Base-by-base conservation (phyloP, 2,113 vertebrate species). In the Erythrocercus mccallii region DNA sequence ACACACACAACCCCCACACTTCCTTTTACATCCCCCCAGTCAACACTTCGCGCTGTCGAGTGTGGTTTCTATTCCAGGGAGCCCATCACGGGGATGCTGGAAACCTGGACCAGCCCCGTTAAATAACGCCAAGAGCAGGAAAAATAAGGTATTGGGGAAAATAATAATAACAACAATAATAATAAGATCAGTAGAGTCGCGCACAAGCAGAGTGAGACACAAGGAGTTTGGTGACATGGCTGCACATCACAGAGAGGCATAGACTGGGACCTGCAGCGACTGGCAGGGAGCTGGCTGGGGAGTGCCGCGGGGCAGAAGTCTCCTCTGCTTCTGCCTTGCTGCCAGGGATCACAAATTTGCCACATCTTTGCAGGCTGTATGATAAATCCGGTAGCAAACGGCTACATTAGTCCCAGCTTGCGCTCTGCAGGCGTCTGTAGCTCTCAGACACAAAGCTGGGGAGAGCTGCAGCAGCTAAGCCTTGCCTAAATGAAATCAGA, bases 371-470 rank as follows among this genome's bases (percentile, higher is more conserved):
- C 19, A 27, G 94, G 37, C 74, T 95, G 58, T 66, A 19, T 22
- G 44, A 80, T 81, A 87, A 95, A 95, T 40, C 73, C 54, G 25
- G 57, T 76, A 38, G 68, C 92, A 92, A 86, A 88, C 18, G 58
- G 68, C 71, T 85, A 92, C 64, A 77, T 87, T 92, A 85, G 65
- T 62, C 30, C 72, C 86, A 91, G 68, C 54, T 72, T 91, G 62
- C 1, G 7, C 76, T 78, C 91, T 94, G 88, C 80, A 77, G 90
- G 83, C 84, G 15, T 47, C 93, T 72, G 87, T 93, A 82, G 83
- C 14, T 25, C 71, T 58, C 86, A 95, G 95, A 87, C 94, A 97
- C 92, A 97, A 97, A 92, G 97, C 96, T 96, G 76, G 28, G 87
- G 65, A 38, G 25, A 84, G 73, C 82, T 57, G 94, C 61, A 13